Evolutionary conservation across 2,888 invertebrate species (phyloP).

Genomic region (Acrobasis repandana): DNA sequence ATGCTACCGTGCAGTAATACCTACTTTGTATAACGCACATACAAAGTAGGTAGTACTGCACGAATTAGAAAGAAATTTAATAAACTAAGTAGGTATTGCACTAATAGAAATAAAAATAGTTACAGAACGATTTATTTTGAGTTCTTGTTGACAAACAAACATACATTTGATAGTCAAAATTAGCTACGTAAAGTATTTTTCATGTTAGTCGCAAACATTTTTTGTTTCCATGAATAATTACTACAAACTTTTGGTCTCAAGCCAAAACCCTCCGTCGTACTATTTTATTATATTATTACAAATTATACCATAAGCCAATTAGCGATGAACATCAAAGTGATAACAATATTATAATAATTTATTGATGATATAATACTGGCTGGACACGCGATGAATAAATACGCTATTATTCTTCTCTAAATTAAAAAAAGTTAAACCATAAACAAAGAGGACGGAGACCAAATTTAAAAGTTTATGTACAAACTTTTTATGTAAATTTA

Average conservation of each 20-base stretch:
- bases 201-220: neutral
- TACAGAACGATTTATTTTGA: neutral
- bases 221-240: slow-evolving; percentile 6
- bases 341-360: neutral
- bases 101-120: neutral
- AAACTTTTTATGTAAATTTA: neutral
- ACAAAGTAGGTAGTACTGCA: too few species aligned
- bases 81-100: too few species aligned
- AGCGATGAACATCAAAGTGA: neutral
- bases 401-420: neutral
- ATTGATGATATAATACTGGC: neutral
- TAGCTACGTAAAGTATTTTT: neutral
- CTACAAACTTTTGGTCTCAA: slow-evolving; percentile 1
- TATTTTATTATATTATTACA: neutral
- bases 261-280: slow-evolving; percentile 1
- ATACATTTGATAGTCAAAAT: neutral
- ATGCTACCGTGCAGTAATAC: too few species aligned
- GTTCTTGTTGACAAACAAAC: neutral
- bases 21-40: too few species aligned
- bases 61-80: too few species aligned
- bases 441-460: neutral
- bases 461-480: neutral
- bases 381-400: neutral
- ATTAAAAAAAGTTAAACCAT: neutral
- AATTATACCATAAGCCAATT: neutral